These are phyloP conservation scores for Plagiodera versicolora DNA, from an alignment of 2,888 invertebrate species.

Conservation along the genomic window DNA sequence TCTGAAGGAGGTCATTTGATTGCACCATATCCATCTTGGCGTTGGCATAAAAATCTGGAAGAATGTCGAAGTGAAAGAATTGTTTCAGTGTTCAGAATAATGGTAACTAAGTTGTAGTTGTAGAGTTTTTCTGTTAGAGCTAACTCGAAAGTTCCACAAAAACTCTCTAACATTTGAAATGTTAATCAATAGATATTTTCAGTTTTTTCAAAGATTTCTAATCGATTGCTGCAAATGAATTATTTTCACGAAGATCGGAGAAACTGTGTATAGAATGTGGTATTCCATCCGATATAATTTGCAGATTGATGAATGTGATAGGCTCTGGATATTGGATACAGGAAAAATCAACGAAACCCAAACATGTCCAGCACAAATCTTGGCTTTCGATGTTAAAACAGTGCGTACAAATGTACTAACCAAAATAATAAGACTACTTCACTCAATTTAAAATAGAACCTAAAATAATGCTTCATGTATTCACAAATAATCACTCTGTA, in stretches of 20 bases:
- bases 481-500: too few species aligned
- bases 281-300: slow-evolving; percentile 38
- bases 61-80: slow-evolving; percentile 57
- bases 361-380: slow-evolving; percentile 67
- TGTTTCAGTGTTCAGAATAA: slow-evolving; percentile 73
- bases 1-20: slow-evolving; percentile 53
- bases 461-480: too few species aligned
- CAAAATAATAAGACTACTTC: background rate
- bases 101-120: slow-evolving; percentile 1
- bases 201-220: too few species aligned
- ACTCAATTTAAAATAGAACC: too few species aligned
- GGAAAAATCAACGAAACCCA: slow-evolving; percentile 63
- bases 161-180: too few species aligned
- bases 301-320: slow-evolving; percentile 70
- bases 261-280: too few species aligned
- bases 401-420: slow-evolving; percentile 44
- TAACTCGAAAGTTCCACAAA: too few species aligned
- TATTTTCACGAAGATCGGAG: too few species aligned
- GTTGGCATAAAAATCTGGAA: slow-evolving; percentile 54
- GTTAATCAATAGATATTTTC: too few species aligned
- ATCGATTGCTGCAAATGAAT: too few species aligned
- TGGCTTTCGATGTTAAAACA: slow-evolving; percentile 65
- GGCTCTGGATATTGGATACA: slow-evolving; percentile 74
- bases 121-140: too few species aligned
- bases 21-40: slow-evolving; percentile 61